Percentiles rank a stretch among this genome's conserved stretches.
phyloP scores from a whole-genome alignment of 30 jellyfish, hydroid and myxozoan genomes.

The Aurelia aurita complex sp. Pacific region DNA sequence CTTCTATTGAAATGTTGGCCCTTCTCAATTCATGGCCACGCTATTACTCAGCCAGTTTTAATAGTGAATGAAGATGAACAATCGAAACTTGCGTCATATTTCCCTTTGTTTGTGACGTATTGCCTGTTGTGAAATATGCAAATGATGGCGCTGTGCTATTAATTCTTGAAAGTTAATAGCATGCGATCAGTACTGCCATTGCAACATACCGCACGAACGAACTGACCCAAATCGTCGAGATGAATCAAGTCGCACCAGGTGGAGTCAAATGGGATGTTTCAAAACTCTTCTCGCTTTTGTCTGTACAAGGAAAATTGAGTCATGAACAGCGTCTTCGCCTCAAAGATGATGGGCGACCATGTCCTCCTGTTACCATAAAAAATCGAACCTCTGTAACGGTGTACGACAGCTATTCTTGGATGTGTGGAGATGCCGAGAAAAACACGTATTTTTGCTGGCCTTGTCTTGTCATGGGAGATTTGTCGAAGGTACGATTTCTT shows the following conservation, averaged over 20 bases:
- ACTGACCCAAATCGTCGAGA: neutral
- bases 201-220: no score
- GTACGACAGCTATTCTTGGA: slow-evolving; percentile 11
- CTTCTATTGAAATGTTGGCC: no score
- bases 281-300: slow-evolving; percentile 7
- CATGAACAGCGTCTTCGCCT: slow-evolving; percentile 52
- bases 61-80: no score
- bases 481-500: slow-evolving; percentile 14
- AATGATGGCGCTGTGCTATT: neutral
- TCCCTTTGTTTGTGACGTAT: neutral
- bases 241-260: slow-evolving; percentile 4
- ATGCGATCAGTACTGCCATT: no score
- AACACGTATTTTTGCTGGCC: slow-evolving; percentile 53
- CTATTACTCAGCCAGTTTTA: no score
- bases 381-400: slow-evolving; percentile 22
- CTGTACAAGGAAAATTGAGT: slow-evolving; percentile 13
- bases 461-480: slow-evolving; percentile 51
- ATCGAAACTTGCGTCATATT: no score
- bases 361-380: slow-evolving; percentile 31
- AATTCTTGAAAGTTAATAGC: neutral
- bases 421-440: slow-evolving; percentile 49
- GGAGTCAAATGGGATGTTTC: slow-evolving; percentile 21
- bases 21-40: no score
- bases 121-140: neutral
- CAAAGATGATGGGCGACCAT: slow-evolving; percentile 45